These are phyloP conservation scores for Hymenochirus boettgeri DNA, from an alignment of 2,113 vertebrate species.

Conservation along the genomic window DNA sequence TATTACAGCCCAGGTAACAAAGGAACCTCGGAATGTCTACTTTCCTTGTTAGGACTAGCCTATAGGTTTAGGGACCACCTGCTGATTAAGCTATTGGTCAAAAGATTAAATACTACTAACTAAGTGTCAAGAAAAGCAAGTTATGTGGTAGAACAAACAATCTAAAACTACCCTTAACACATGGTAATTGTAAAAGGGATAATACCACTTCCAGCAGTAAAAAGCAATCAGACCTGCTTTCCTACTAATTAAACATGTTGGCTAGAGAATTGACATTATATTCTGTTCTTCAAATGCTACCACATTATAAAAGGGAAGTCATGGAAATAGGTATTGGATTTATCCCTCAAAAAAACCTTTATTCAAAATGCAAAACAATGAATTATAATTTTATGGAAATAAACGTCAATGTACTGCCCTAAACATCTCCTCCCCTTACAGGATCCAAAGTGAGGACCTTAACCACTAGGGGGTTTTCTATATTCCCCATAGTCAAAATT, in stretches of 20 bases:
- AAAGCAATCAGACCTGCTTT: conserved; percentile 49
- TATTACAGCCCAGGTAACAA: conserved; percentile 74
- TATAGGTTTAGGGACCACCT: conserved; percentile 70
- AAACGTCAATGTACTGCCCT: no score
- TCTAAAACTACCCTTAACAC: conserved; percentile 68
- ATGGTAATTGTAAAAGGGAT: conserved; percentile 77
- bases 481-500: no score
- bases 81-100: conserved; percentile 73
- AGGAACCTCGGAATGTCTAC: conserved; percentile 65
- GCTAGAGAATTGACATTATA: conserved; percentile 28
- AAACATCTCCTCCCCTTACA: no score
- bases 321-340: no score
- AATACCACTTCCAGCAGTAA: conserved; percentile 57
- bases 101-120: conserved; percentile 72
- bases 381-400: no score
- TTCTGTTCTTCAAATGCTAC: no score
- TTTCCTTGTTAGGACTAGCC: conserved; percentile 56
- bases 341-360: no score
- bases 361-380: no score
- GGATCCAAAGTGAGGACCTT: no score
- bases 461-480: no score
- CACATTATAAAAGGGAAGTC: no score
- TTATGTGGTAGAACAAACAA: conserved; percentile 76
- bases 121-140: conserved; percentile 72
- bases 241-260: conserved; percentile 46